These are phyloP conservation scores for Agrochola macilenta DNA, from an alignment of 2,888 invertebrate species.

Conservation along the genomic window DNA sequence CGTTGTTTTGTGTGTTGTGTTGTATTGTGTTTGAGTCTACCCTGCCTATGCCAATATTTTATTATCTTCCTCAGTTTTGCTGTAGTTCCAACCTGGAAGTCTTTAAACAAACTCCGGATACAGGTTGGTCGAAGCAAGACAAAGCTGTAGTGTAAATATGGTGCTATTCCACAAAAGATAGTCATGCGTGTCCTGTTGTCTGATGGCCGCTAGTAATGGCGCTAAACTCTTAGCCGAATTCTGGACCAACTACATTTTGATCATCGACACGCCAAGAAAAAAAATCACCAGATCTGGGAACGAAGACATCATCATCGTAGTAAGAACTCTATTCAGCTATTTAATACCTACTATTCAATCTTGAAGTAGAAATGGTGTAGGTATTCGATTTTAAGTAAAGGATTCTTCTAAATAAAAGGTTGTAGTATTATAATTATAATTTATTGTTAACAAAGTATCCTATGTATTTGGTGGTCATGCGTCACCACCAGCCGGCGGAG, in stretches of 20 bases:
- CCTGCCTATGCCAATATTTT: neutral
- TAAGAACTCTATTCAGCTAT: neutral
- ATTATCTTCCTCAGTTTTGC: neutral
- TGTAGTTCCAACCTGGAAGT: neutral
- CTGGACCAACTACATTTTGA: neutral
- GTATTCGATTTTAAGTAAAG: neutral
- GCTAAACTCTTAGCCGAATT: neutral
- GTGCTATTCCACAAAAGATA: neutral
- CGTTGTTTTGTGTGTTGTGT: neutral
- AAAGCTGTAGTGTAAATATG: neutral
- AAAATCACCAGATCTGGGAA: neutral
- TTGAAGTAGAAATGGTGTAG: neutral
- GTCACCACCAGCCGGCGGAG: slow-evolving; percentile 79
- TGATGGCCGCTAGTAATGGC: no score
- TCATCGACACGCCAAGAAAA: neutral
- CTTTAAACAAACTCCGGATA: neutral
- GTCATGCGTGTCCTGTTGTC: neutral
- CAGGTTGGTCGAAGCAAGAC: neutral
- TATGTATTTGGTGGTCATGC: slow-evolving; percentile 15
- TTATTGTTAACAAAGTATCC: slow-evolving; percentile 43
- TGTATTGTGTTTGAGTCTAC: neutral
- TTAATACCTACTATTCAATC: neutral
- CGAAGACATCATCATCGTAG: neutral
- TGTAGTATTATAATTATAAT: slow-evolving; percentile 6
- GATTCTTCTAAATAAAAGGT: slow-evolving; percentile 26